Percentiles rank a stretch among this genome's conserved stretches.
Evolutionary conservation across 1,140 invertebrate genomes (phyloP).

Genomic region (Scaptomyza montana): DNA sequence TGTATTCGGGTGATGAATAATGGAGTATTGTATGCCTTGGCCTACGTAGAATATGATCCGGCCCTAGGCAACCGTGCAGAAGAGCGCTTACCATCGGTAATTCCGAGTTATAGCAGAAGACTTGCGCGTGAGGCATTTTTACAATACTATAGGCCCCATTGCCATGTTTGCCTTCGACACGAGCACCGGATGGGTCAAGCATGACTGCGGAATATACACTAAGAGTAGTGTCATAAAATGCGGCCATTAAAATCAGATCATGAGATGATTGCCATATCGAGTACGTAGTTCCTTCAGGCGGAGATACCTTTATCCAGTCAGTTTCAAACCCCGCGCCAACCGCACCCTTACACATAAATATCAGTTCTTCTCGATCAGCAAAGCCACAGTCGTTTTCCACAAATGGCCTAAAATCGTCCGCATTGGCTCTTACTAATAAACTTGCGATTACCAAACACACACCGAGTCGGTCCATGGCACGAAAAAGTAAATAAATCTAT

Average conservation of each 20-base stretch:
- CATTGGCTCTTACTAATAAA: neutral
- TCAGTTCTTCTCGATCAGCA: neutral
- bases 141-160: neutral
- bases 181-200: neutral
- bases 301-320: neutral
- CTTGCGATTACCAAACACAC: neutral
- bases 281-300: neutral
- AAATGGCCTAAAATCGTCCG: neutral
- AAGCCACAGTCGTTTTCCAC: neutral
- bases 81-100: neutral
- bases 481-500: neutral
- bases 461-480: neutral
- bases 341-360: neutral
- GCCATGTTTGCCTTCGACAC: neutral
- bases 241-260: neutral
- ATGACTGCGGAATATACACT: neutral
- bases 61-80: neutral
- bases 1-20: neutral
- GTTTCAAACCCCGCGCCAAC: neutral
- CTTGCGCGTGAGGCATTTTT: neutral
- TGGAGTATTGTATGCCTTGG: neutral
- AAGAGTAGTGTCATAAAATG: neutral
- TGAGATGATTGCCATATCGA: neutral
- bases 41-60: neutral
- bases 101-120: neutral